Base-by-base conservation (phyloP, 23 tunicate genomes). In the Clavelina lepadiformis region DNA sequence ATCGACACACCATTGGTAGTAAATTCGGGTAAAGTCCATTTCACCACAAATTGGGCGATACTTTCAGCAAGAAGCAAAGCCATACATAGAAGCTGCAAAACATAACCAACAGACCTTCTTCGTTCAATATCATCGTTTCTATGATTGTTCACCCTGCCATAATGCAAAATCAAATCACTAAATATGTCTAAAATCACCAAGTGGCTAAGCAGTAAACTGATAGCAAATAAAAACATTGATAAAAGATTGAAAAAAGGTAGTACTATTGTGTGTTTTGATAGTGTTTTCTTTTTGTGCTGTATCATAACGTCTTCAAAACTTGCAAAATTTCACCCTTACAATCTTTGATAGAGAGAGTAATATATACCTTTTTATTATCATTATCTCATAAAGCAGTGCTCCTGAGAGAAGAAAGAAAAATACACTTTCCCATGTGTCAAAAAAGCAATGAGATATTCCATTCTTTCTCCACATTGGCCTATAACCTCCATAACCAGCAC, bases 381-480 rank as follows among this genome's bases (percentile, higher is more conserved):
- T 31, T 23, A 71, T 72, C 50, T 77, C 80, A 56, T 22, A 70
- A 5, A 65, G 26, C 33, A 87, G 29, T 0, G 68, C 28, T 19
- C 61, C 21, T 15, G 51, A 19, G 23, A 79, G 0, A 0, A 87
- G 30, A 47, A 67, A 26, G 35, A 73, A 56, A 15, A 87, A 26
- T 18, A 73, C 84, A 20, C 68, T 46, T 18, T 46, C 25, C 18
- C 74, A 5, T 5, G 96, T 73, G 28, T 68, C 56, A 62, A 54
- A 87, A 65, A 87, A 87, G 55, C 96, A 87, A 52, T 29, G 45
- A 19, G 96, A 87, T 5, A 87, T 45, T 29, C 96, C 96, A 49
- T 73, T 59, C 0, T 72, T 68, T 2, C 15, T 38, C 96, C 96
- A 87, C 24, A 87, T 8, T 31, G 96, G 82, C 11, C 61, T 19